Percentiles rank a stretch among this genome's conserved stretches.
These are phyloP conservation scores for Clarias fuscus DNA, from an alignment of 2,797 vertebrate genomes.

Conservation along the genomic window DNA sequence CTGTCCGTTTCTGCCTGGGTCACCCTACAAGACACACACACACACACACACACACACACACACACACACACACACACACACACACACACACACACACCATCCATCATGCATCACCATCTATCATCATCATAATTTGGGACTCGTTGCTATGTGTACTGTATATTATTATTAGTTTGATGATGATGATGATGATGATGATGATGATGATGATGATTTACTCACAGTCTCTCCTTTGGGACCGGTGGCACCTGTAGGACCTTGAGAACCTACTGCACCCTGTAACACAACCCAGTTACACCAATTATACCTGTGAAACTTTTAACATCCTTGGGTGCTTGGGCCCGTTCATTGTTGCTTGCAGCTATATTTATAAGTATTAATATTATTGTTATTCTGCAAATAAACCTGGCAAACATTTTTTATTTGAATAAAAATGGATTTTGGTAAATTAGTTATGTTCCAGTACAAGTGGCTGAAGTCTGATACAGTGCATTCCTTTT, in stretches of 20 bases:
- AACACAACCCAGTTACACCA: slow-evolving; percentile 4
- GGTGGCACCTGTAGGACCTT: slow-evolving; percentile 65
- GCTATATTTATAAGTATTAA: too few relatives aligned
- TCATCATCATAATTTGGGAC: background rate
- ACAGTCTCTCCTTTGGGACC: slow-evolving; percentile 75
- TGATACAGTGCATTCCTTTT: too few relatives aligned
- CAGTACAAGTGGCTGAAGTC: too few relatives aligned
- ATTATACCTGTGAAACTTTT: background rate
- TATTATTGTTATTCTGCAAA: background rate
- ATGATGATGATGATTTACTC: slow-evolving; percentile 53
- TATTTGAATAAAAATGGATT: too few relatives aligned
- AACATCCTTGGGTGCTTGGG: background rate
- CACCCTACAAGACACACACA: slow-evolving; percentile 64
- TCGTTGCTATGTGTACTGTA: background rate
- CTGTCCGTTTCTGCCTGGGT: slow-evolving; percentile 66
- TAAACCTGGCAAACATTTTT: background rate
- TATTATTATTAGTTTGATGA: background rate
- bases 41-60: background rate
- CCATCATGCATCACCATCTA: background rate
- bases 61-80: slow-evolving; percentile 5
- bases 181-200: background rate
- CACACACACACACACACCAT: background rate
- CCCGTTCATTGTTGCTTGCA: too few relatives aligned
- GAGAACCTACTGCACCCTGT: slow-evolving; percentile 72
- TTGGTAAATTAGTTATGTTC: too few relatives aligned